Evolutionary conservation across 53 echinoderm and acorn worm genomes (phyloP), one percentile per base, ranked within the genome.

Genomic region (Temnopleurus reevesii): DNA sequence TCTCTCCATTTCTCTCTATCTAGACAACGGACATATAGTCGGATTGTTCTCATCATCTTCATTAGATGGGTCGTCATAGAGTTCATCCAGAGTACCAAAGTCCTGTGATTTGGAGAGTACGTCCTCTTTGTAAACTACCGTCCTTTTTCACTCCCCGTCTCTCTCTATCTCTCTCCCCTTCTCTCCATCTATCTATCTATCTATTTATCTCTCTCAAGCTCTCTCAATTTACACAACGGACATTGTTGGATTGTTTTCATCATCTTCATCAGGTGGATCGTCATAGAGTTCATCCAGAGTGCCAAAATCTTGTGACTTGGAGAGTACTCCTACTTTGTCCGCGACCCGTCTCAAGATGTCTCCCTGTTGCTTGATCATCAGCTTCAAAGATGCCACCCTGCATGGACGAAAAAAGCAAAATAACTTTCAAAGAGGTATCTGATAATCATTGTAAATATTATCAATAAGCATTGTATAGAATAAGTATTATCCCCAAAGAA

Each of bases 351-450:
- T 18, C 4, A 87, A 27, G 0, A 87, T 47, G 12, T 87, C 88
- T 1, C 88, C 88, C 12, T 87, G 88, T 19, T 87, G 88, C 31
- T 51, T 65, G 29, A 87, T 46, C 71, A 87, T 28, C 19, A 87
- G 34, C 28, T 31, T 65, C 88, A 87, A 66, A 4, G 76, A 15
- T 4, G 46, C 45, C 21, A 87, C 23, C 53, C 88, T 87, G 53
- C n/a, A n/a, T n/a, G n/a, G n/a, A n/a, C n/a, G n/a, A n/a, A n/a
- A n/a, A n/a, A n/a, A n/a, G n/a, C n/a, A n/a, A n/a, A n/a, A n/a
- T n/a, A n/a, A n/a, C n/a, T n/a, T n/a, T n/a, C n/a, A n/a, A n/a
- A n/a, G n/a, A n/a, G n/a, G n/a, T n/a, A n/a, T n/a, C n/a, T n/a
- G n/a, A n/a, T n/a, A n/a, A n/a, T n/a, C n/a, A n/a, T n/a, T n/a